These are phyloP conservation scores for Drosophila picticornis DNA, from an alignment of 2,888 invertebrate genomes.

Conservation along the genomic window DNA sequence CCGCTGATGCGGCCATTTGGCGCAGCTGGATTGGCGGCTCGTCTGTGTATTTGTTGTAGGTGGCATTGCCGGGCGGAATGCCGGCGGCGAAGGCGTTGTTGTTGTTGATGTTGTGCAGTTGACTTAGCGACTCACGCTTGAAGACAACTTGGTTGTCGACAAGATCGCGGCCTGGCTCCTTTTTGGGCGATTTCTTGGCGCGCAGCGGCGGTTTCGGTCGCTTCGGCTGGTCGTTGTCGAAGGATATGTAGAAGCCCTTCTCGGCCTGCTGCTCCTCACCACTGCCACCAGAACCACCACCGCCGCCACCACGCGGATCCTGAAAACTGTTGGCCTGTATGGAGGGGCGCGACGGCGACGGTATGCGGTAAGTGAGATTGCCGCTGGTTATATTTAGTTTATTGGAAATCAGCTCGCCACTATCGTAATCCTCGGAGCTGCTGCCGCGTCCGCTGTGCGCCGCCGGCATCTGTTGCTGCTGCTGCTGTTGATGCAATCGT, in stretches of 20 bases:
- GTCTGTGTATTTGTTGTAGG: constrained; percentile 84
- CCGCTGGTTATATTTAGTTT: constrained; percentile 94
- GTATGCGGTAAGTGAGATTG: constrained; percentile 94
- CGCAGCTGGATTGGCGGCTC: constrained; percentile 83
- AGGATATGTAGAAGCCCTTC: constrained; percentile 97
- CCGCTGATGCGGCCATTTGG: constrained; percentile 67
- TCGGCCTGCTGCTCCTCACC: constrained; percentile 87
- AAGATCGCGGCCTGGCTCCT: constrained; percentile 87
- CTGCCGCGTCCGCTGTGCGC: constrained; percentile 86
- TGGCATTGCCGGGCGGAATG: constrained; percentile 71
- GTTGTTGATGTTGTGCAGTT: constrained; percentile 86
- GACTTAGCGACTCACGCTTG: constrained; percentile 82
- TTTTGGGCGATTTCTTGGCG: constrained; percentile 92
- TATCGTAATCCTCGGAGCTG: constrained; percentile 86
- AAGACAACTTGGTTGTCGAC: constrained; percentile 76
- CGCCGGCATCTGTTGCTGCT: constrained; percentile 56
- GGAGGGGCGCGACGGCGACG: constrained; percentile 93
- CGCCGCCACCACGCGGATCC: constrained; percentile 81
- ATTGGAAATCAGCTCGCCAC: constrained; percentile 75
- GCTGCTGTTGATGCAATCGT: constrained; percentile 53
- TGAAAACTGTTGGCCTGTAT: constrained; percentile 91
- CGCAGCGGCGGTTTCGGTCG: constrained; percentile 95
- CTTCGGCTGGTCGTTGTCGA: constrained; percentile 95
- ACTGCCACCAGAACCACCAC: constrained; percentile 61
- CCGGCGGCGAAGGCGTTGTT: constrained; percentile 78